These are phyloP conservation scores for Sula dactylatra DNA, from an alignment of 2,113 vertebrate genomes.

Conservation along the genomic window DNA sequence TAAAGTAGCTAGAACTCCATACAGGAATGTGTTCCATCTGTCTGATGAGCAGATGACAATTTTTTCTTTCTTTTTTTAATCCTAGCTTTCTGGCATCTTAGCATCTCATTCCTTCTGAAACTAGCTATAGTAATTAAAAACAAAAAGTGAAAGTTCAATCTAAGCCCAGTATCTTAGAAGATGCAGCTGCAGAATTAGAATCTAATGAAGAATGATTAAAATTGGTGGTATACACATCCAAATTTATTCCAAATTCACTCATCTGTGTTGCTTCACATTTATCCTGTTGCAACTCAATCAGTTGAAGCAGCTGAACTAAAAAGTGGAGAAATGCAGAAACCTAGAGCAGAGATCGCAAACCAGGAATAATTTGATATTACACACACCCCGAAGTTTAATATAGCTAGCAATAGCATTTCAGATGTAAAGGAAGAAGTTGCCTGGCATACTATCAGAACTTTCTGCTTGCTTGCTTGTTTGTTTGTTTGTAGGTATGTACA, in stretches of 20 bases:
- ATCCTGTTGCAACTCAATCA: background rate
- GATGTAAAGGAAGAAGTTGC: background rate
- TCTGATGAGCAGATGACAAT: background rate
- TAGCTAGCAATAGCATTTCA: background rate
- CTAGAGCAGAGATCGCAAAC: background rate
- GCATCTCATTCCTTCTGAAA: background rate
- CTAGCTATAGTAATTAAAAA: background rate
- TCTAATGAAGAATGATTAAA: background rate
- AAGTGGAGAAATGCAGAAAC: background rate
- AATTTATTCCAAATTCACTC: background rate
- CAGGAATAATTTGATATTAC: background rate
- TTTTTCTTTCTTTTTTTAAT: background rate
- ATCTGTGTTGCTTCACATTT: background rate
- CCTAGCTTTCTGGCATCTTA: background rate
- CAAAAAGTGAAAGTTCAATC: background rate
- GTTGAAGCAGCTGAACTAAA: background rate
- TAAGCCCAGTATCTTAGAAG: background rate
- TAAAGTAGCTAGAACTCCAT: background rate
- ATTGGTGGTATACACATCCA: background rate
- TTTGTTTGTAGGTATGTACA: background rate
- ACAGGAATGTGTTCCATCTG: background rate
- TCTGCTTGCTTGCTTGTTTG: background rate
- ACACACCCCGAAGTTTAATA: background rate
- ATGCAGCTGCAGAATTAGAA: slow-evolving; percentile 1
- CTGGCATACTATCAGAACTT: background rate